Base-by-base conservation (phyloP, 1,140 invertebrate genomes). In the Scylla paramamosain region DNA sequence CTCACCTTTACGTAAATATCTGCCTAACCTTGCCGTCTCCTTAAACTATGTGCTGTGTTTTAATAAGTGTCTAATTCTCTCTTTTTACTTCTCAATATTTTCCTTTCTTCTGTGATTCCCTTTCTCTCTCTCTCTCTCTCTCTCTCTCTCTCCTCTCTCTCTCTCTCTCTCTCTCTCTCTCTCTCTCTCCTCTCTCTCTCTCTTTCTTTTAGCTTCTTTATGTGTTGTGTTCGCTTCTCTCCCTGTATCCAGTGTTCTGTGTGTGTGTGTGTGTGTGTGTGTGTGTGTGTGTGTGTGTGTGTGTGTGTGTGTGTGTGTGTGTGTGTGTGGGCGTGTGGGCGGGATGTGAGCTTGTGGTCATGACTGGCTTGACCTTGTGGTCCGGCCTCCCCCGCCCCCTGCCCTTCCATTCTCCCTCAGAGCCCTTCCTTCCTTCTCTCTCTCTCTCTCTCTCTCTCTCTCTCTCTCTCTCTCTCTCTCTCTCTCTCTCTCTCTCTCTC, bases 331-430 rank as follows among this genome's bases (percentile, higher is more conserved):
- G 52, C 52, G 84, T 89, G 93, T 87, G 93, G 48, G 93, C 86
- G 29, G 46, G 67, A 25, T 45, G 29, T 67, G 84, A 28, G 86
- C 52, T 77, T 29, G 84, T 39, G 93, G 59, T 90, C 93, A 94
- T 90, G 87, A 82, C 93, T 94, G 20, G 87, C 93, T 90, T 94
- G 87, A 89, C 87, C 93, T 94, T 89, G 86, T 82, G 92, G 10
- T 8, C 48, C 7, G 16, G 31, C 59, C 52, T 14, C 4, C 29
- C 46, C 59, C 29, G 25, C 28, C 88, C 67, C 87, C 31, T n/a
- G 7, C 48, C 16, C 93, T 45, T 77, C 39, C 92, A 10, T 28
- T 84, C 29, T 28, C 93, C 48, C 39, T 28, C 59, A 14, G 39
- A 29, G n/a, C 89, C 29, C 45, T 67, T 25, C 52, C 14, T 20